Evolutionary conservation across 2,797 vertebrate species (phyloP).

Genomic region (Apodemus agrarius): DNA sequence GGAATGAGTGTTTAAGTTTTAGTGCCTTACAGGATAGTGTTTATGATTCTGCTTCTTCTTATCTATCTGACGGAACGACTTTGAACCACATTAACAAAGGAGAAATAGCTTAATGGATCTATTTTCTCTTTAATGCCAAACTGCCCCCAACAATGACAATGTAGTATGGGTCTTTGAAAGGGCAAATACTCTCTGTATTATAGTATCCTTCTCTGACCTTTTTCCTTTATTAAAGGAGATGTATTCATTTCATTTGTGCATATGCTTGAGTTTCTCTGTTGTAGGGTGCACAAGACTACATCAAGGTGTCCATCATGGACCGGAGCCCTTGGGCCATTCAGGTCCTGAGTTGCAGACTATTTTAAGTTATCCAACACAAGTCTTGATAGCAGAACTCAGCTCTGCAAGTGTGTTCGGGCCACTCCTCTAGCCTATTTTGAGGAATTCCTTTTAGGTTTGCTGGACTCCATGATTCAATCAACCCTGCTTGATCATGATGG

Average conservation of each 20-base stretch:
- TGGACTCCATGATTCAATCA: background rate
- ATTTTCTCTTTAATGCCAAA: background rate
- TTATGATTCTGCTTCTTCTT: background rate
- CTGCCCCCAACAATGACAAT: background rate
- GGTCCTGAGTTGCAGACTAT: background rate
- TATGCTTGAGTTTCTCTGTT: background rate
- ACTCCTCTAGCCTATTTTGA: background rate
- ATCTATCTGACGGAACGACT: background rate
- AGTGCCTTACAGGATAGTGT: background rate
- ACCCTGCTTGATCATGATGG: background rate
- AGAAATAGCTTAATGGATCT: background rate
- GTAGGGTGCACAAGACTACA: no score
- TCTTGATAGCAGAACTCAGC: background rate
- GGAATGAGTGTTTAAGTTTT: background rate
- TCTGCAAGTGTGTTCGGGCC: no score
- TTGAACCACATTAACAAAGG: background rate
- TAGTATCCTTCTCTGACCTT: background rate
- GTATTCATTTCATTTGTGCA: background rate
- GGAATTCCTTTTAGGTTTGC: background rate
- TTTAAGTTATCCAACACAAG: background rate
- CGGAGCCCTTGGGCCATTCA: rapidly evolving
- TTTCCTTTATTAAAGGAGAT: background rate
- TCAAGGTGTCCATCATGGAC: no score
- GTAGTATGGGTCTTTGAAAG: background rate
- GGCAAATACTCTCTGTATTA: background rate